These are phyloP conservation scores for Donacobius atricapilla DNA, from an alignment of 2,113 vertebrate genomes.

Conservation along the genomic window DNA sequence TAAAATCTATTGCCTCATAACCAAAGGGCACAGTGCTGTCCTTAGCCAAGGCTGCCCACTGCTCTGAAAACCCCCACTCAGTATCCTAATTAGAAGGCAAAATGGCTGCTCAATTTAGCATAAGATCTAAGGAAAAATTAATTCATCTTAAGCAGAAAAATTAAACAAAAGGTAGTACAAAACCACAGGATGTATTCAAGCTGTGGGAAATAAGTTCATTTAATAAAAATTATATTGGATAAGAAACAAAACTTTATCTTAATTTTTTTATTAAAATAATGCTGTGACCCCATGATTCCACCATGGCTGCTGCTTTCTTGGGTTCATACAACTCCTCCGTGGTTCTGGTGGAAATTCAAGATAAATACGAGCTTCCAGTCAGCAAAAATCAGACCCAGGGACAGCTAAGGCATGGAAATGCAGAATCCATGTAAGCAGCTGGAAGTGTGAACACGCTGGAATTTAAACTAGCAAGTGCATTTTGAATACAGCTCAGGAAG, in stretches of 20 bases:
- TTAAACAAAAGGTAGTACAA: neutral
- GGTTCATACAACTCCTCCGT: neutral
- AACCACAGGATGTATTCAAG: neutral
- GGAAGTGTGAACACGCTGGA: neutral
- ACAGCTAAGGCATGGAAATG: neutral
- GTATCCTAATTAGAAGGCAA: neutral
- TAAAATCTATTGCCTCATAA: neutral
- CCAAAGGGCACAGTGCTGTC: neutral
- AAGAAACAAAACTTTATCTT: neutral
- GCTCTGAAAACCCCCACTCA: neutral
- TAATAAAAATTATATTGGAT: neutral
- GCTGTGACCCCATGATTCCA: neutral
- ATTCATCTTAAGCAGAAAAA: neutral
- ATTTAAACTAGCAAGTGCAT: neutral
- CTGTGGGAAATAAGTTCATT: neutral
- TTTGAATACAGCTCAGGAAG: neutral
- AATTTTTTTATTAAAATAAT: neutral
- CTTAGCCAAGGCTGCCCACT: neutral
- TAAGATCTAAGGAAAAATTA: neutral
- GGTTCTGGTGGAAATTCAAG: neutral
- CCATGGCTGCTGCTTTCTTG: neutral
- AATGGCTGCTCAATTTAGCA: neutral
- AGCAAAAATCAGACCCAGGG: neutral
- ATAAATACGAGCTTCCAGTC: neutral
- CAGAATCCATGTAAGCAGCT: neutral